Evolutionary conservation across 2,113 vertebrate genomes (phyloP).

Genomic region (Psephotus haematonotus): DNA sequence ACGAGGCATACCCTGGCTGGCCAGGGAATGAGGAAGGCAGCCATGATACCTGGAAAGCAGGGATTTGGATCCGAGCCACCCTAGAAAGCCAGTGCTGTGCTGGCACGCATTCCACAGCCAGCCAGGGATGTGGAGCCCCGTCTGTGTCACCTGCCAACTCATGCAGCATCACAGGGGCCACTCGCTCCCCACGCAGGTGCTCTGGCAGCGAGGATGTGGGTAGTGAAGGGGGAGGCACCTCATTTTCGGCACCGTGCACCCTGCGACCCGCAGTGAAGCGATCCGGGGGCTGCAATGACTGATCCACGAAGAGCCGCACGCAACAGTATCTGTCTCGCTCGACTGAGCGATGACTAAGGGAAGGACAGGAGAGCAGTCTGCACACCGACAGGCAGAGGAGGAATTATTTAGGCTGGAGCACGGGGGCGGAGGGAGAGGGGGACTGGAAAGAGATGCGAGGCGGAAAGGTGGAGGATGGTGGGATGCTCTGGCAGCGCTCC

Average conservation of each 20-base stretch:
- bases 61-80: not conserved
- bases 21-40: not conserved
- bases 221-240: not conserved
- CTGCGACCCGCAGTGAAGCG: not conserved
- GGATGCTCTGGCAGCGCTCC: not conserved
- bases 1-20: not conserved
- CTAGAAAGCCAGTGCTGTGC: not conserved
- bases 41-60: slow-evolving; percentile 35
- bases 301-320: not conserved
- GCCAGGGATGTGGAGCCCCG: fast-evolving
- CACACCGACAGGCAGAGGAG: slow-evolving; percentile 47
- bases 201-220: not conserved
- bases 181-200: not conserved
- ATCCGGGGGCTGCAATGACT: slow-evolving; percentile 2
- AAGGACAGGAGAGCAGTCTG: slow-evolving; percentile 61
- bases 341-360: slow-evolving; percentile 54
- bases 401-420: slow-evolving; percentile 43
- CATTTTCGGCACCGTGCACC: fast-evolving
- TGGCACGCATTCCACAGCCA: fast-evolving
- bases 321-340: slow-evolving; percentile 24
- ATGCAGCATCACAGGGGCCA: fast-evolving
- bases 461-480: slow-evolving; percentile 8
- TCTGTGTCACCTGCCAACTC: not conserved
- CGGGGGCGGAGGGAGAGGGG: not conserved
- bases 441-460: not conserved